Base-by-base conservation (phyloP, 2,797 vertebrate genomes). In the Dallia pectoralis region DNA sequence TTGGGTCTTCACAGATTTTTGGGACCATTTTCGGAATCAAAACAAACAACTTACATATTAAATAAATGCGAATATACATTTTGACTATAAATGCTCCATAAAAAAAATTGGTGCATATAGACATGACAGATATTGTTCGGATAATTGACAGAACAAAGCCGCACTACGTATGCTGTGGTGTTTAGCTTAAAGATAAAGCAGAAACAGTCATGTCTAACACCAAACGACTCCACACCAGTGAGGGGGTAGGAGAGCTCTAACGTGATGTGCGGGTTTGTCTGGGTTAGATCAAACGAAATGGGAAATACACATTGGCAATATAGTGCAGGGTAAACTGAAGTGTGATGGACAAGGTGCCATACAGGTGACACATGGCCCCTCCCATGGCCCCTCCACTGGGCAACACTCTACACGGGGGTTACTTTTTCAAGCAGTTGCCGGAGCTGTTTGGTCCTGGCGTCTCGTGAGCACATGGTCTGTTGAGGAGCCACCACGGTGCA, bases 401-500 rank as follows among this genome's bases (percentile, higher is more conserved):
- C 53, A n/a, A 25, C 11, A 48, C 30, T 25, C 19, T 74, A 30
- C 47, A 29, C 62, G 67, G 19, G 66, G 18, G 61, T 91, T 93
- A 98, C 97, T 95, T 97, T 99, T 88, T 99, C 96, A 88, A 98
- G 89, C 19, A 99, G 96, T 84, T 96, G 96, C 79, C 95, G 91
- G 71, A 99, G 96, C 86, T 99, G 97, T 85, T 95, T 97, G 51
- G 95, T 97, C 78, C 96, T 93, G 80, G 97, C 96, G 0, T 99
- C 97, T 56, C 96, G 92, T 0, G 97, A 98, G 65, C 97, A 99
- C 91, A 96, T 94, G 3, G 94, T 94, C 92, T 96, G 95, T 77
- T 98, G 97, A 53, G 97, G 97, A 36, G 97, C 97, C 27, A 99
- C 96, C 81, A 99, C 97, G 0, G 96, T 99, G 87, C 97, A 99